A percentile compares a stretch with the other conserved stretches of the same genome.
These are phyloP conservation scores for Disparrhopalites patrizii DNA, from an alignment of 2,888 invertebrate species.

Conservation along the genomic window DNA sequence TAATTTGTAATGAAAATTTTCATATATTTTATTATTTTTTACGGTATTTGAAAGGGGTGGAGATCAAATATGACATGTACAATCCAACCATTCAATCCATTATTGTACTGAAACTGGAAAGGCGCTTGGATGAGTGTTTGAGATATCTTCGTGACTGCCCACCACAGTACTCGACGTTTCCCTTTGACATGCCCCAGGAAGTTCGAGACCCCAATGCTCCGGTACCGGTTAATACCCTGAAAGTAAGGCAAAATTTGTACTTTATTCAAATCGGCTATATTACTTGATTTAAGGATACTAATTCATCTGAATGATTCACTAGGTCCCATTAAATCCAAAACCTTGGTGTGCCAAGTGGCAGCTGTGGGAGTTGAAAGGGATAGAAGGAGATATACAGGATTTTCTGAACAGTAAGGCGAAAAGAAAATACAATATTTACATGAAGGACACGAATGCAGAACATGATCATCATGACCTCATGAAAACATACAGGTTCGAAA, in stretches of 20 bases:
- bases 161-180: conserved; percentile 87
- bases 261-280: background rate
- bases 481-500: conserved; percentile 74
- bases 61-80: conserved; percentile 80
- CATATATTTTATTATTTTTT: background rate
- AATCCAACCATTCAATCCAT: conserved; percentile 87
- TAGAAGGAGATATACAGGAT: conserved; percentile 56
- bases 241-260: conserved; percentile 54
- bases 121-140: conserved; percentile 82
- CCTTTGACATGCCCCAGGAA: conserved; percentile 85
- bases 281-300: background rate
- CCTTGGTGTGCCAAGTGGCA: conserved; percentile 95
- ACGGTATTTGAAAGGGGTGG: conserved; percentile 55
- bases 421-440: conserved; percentile 49
- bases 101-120: conserved; percentile 86
- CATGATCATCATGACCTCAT: conserved; percentile 91
- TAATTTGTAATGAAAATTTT: too few species aligned
- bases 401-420: conserved; percentile 43
- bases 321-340: conserved; percentile 58
- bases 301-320: conserved; percentile 26
- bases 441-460: conserved; percentile 55
- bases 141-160: conserved; percentile 85
- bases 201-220: conserved; percentile 68
- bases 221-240: conserved; percentile 72
- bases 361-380: conserved; percentile 68